Percentiles rank a stretch among this genome's conserved stretches.
phyloP scores from a whole-genome alignment of 1,140 invertebrate genomes.

The Zaprionus gabonicus region DNA sequence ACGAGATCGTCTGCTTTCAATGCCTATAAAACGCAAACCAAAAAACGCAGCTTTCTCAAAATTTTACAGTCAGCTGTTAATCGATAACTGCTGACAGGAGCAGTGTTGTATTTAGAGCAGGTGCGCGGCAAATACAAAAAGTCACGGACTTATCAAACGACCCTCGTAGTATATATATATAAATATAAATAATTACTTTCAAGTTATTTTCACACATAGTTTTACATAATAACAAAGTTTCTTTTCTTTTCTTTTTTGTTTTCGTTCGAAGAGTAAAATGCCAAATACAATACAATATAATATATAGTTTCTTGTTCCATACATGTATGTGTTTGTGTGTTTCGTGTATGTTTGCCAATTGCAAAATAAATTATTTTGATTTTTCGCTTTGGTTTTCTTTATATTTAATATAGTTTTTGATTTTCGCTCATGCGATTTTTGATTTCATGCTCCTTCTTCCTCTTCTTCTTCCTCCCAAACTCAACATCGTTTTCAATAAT shows the following conservation, averaged over 20 bases:
- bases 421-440: slow-evolving; percentile 66
- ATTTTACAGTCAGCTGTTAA: no score
- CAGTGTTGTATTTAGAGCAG: no score
- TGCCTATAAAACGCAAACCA: no score
- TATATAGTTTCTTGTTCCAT: slow-evolving; percentile 17
- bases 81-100: no score
- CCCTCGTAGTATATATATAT: slow-evolving; percentile 44
- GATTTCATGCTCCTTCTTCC: slow-evolving; percentile 32
- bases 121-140: no score
- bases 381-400: slow-evolving; percentile 29
- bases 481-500: slow-evolving; percentile 45
- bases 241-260: slow-evolving; percentile 15
- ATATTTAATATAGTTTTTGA: slow-evolving; percentile 63
- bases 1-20: no score
- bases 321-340: slow-evolving; percentile 14
- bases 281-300: slow-evolving; percentile 48
- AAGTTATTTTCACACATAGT: slow-evolving; percentile 69
- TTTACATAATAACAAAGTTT: slow-evolving; percentile 62
- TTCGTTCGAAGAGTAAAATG: slow-evolving; percentile 58
- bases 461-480: slow-evolving; percentile 13
- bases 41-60: no score
- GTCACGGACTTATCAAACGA: no score
- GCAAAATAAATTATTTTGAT: slow-evolving; percentile 45
- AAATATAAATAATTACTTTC: slow-evolving; percentile 52
- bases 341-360: slow-evolving; percentile 48